Percentiles rank a stretch among this genome's conserved stretches.
phyloP scores from a whole-genome alignment of 2,113 vertebrate species.

The Tachysurus fulvidraco region DNA sequence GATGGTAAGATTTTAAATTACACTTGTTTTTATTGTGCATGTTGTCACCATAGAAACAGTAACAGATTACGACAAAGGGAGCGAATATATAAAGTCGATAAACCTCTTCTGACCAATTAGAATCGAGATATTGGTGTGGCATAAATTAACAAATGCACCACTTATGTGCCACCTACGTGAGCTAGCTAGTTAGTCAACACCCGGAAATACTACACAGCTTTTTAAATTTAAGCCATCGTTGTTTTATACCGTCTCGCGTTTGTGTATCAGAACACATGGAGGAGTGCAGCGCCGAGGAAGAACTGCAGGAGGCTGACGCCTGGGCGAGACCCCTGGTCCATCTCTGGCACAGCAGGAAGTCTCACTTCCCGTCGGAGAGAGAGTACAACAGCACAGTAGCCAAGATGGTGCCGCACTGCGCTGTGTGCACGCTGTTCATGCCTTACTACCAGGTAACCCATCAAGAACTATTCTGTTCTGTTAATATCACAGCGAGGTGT shows the following conservation, averaged over 20 bases:
- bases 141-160: neutral
- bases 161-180: neutral
- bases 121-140: neutral
- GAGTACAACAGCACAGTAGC: slow-evolving; percentile 84
- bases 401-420: slow-evolving; percentile 82
- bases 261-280: slow-evolving; percentile 78
- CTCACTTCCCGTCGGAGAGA: slow-evolving; percentile 85
- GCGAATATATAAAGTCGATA: neutral
- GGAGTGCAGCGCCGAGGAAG: slow-evolving; percentile 72
- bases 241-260: neutral
- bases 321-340: slow-evolving; percentile 91
- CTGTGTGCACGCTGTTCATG: slow-evolving; percentile 92
- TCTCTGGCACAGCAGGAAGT: slow-evolving; percentile 85
- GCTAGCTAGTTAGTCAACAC: no score
- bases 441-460: slow-evolving; percentile 88
- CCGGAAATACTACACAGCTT: no score
- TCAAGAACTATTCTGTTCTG: neutral
- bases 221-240: no score
- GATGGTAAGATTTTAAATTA: slow-evolving; percentile 75
- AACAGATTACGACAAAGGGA: neutral
- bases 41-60: neutral
- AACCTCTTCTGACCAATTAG: neutral
- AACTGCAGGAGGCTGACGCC: slow-evolving; percentile 80
- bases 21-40: neutral
- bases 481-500: neutral